These are phyloP conservation scores for Lydus trimaculatus DNA, from an alignment of 2,888 invertebrate genomes.

Conservation along the genomic window DNA sequence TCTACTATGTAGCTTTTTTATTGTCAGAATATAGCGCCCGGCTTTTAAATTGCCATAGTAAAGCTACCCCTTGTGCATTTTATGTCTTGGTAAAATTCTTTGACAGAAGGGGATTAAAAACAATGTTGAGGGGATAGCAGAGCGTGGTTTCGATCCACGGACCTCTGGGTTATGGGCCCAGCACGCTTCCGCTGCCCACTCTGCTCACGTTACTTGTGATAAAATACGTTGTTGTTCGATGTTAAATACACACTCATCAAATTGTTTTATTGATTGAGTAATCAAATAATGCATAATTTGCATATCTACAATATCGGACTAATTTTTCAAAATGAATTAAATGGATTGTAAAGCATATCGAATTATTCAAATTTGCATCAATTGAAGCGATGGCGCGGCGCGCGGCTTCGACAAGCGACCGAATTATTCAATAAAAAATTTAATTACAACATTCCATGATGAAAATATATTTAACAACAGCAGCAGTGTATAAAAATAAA, in stretches of 20 bases:
- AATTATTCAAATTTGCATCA: conserved; percentile 36
- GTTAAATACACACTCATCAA: conserved; percentile 1
- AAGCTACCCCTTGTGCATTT: too few species aligned
- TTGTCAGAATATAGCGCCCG: too few species aligned
- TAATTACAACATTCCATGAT: background rate
- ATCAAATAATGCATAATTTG: conserved; percentile 36
- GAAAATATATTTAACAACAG: background rate
- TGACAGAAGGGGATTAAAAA: background rate
- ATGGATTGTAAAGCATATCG: conserved; percentile 37
- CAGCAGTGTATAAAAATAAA: background rate
- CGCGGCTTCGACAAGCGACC: background rate
- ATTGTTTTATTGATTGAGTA: conserved; percentile 33
- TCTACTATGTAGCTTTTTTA: too few species aligned
- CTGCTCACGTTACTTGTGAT: conserved; percentile 63
- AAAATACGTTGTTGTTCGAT: background rate
- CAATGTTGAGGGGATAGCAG: conserved; percentile 66
- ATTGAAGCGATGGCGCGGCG: conserved; percentile 6
- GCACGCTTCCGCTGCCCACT: conserved; percentile 86
- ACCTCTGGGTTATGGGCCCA: conserved; percentile 90
- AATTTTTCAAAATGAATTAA: conserved; percentile 37
- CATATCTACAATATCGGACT: conserved; percentile 36
- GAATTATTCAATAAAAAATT: conserved; percentile 12
- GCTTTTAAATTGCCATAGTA: too few species aligned
- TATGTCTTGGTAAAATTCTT: too few species aligned
- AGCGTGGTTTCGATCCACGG: conserved; percentile 91